phyloP scores from a whole-genome alignment of 2,113 vertebrate genomes.

The Labeo catla region DNA sequence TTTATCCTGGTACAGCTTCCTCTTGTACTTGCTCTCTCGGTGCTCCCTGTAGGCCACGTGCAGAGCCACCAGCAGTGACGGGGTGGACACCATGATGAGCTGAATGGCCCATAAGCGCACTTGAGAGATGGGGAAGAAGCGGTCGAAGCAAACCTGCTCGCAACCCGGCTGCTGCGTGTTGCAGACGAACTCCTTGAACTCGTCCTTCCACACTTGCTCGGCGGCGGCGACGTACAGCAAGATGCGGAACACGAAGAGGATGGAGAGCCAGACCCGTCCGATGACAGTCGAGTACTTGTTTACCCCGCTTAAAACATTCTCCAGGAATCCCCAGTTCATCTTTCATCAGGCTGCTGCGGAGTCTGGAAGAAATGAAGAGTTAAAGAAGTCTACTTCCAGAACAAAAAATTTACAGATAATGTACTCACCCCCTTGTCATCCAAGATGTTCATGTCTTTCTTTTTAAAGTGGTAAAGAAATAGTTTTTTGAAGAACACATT shows the following conservation, averaged over 20 bases:
- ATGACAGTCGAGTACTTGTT: slow-evolving; percentile 87
- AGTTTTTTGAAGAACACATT: no score
- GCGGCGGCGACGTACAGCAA: slow-evolving; percentile 84
- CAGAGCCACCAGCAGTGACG: slow-evolving; percentile 86
- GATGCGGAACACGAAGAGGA: slow-evolving; percentile 84
- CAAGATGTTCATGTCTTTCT: no score
- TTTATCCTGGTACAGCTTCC: slow-evolving; percentile 75
- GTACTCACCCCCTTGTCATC: no score
- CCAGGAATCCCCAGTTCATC: slow-evolving; percentile 87
- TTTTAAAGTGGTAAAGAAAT: no score
- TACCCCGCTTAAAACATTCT: slow-evolving; percentile 84
- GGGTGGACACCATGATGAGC: slow-evolving; percentile 86
- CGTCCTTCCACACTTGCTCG: slow-evolving; percentile 88
- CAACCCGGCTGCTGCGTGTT: slow-evolving; percentile 87
- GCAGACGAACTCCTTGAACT: slow-evolving; percentile 85
- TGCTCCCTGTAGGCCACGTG: slow-evolving; percentile 84
- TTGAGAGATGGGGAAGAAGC: slow-evolving; percentile 89
- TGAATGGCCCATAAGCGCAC: slow-evolving; percentile 88
- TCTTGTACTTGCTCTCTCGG: slow-evolving; percentile 75
- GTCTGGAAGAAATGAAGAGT: background rate
- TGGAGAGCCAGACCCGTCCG: slow-evolving; percentile 84
- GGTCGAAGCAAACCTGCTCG: slow-evolving; percentile 88
- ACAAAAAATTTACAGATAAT: no score
- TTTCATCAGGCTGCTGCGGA: background rate
- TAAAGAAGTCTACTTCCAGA: no score